Evolutionary conservation across 2,113 vertebrate species (phyloP).

Genomic region (Bostrychus sinensis): DNA sequence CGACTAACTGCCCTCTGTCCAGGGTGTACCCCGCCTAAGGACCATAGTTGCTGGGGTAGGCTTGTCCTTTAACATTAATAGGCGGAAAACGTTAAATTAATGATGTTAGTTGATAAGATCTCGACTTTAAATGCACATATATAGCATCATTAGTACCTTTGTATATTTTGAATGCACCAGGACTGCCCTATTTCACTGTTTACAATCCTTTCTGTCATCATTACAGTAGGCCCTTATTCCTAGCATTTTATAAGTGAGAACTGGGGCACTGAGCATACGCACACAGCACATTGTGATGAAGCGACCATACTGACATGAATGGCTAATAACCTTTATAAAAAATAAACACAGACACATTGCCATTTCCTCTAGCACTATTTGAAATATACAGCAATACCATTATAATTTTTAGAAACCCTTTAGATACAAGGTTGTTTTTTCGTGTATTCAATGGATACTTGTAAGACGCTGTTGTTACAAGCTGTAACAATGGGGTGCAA

Average conservation of each 20-base stretch:
- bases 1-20: too few relatives aligned
- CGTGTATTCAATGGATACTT: too few relatives aligned
- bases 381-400: neutral
- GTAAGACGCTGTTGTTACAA: too few relatives aligned
- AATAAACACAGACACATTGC: neutral
- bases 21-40: too few relatives aligned
- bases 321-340: neutral
- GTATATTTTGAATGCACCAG: neutral
- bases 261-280: constrained; percentile 1
- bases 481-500: too few relatives aligned
- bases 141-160: too few relatives aligned
- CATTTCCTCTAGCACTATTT: neutral
- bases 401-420: neutral
- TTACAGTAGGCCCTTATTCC: constrained; percentile 32
- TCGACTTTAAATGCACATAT: too few relatives aligned
- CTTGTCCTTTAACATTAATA: too few relatives aligned
- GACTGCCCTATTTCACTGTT: constrained; percentile 1
- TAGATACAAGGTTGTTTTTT: too few relatives aligned
- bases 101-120: too few relatives aligned
- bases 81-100: too few relatives aligned
- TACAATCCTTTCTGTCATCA: constrained; percentile 5
- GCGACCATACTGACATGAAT: constrained; percentile 1
- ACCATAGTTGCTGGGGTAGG: too few relatives aligned
- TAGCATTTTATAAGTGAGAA: constrained; percentile 48
- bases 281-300: neutral